Evolutionary conservation across 1,140 invertebrate species (phyloP).

Genomic region (Phortica variegata): DNA sequence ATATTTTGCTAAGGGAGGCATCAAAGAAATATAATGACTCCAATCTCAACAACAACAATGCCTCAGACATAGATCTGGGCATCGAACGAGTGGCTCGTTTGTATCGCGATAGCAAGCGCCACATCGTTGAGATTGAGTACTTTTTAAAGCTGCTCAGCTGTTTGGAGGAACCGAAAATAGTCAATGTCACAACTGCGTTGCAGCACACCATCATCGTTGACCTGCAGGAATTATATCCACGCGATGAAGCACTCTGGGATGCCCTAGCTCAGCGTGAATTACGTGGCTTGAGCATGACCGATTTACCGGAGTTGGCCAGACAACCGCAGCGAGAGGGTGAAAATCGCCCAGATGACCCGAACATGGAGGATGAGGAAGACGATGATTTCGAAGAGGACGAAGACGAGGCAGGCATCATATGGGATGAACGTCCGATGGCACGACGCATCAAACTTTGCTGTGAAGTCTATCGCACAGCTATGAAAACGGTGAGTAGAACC

Average conservation of each 20-base stretch:
- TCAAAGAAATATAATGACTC: slow-evolving; percentile 18
- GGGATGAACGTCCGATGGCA: slow-evolving; percentile 25
- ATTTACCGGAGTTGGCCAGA: slow-evolving; percentile 24
- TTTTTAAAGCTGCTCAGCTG: slow-evolving; percentile 37
- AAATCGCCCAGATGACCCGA: neutral
- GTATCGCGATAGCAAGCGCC: slow-evolving; percentile 38
- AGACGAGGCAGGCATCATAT: slow-evolving; percentile 4
- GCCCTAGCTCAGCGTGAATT: slow-evolving; percentile 43
- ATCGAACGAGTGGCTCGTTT: slow-evolving; percentile 38
- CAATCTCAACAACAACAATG: slow-evolving; percentile 25
- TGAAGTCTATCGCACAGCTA: slow-evolving; percentile 40
- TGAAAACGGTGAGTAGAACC: slow-evolving; percentile 22
- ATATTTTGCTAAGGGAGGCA: slow-evolving; percentile 39
- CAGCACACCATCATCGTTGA: slow-evolving; percentile 41
- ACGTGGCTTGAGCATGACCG: slow-evolving; percentile 33
- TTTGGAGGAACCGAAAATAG: slow-evolving; percentile 28
- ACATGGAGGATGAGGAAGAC: neutral
- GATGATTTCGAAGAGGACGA: neutral
- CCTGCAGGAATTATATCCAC: slow-evolving; percentile 36
- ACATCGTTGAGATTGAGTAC: slow-evolving; percentile 37
- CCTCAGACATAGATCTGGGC: slow-evolving; percentile 37
- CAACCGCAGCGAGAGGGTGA: slow-evolving; percentile 18
- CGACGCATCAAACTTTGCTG: slow-evolving; percentile 38
- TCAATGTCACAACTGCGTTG: slow-evolving; percentile 29
- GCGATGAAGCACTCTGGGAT: slow-evolving; percentile 42